These are phyloP conservation scores for Cephalopterus ornatus DNA, from an alignment of 2,113 vertebrate genomes.

Conservation along the genomic window DNA sequence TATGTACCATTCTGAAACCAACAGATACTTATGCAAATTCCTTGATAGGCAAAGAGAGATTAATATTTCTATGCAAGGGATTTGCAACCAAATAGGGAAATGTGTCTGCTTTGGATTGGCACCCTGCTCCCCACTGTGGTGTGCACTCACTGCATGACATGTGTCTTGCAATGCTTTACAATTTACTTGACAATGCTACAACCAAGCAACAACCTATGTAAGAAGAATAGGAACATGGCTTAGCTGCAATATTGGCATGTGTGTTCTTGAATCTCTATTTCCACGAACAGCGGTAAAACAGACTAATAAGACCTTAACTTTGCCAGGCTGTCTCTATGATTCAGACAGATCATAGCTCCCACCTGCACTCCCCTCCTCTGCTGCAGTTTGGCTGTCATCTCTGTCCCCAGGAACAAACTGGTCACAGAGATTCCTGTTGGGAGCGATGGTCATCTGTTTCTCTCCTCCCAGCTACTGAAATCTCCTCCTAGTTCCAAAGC, in stretches of 20 bases:
- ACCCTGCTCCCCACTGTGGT: not conserved
- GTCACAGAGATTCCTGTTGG: not conserved
- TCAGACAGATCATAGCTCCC: not conserved
- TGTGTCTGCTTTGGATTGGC: not conserved
- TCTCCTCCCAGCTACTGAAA: not conserved
- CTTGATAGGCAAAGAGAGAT: not conserved
- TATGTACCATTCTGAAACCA: not conserved
- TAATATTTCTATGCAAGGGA: fast-evolving
- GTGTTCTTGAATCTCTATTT: not conserved
- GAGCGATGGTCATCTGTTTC: not conserved
- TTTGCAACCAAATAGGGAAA: not conserved
- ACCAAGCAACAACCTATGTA: fast-evolving
- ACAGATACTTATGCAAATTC: not conserved
- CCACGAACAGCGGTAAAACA: not conserved
- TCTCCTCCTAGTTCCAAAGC: not conserved
- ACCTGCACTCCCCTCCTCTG: not conserved
- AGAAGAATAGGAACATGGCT: not conserved
- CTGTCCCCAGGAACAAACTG: not conserved
- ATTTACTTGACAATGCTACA: not conserved
- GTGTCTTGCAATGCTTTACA: no score
- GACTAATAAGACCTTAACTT: not conserved
- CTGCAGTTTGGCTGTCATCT: not conserved
- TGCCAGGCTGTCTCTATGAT: not conserved
- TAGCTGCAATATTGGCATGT: fast-evolving
- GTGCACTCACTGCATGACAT: not conserved